These are phyloP conservation scores for Pseudomyrmex sp. DNA, from an alignment of 1,140 invertebrate species.

Conservation along the genomic window DNA sequence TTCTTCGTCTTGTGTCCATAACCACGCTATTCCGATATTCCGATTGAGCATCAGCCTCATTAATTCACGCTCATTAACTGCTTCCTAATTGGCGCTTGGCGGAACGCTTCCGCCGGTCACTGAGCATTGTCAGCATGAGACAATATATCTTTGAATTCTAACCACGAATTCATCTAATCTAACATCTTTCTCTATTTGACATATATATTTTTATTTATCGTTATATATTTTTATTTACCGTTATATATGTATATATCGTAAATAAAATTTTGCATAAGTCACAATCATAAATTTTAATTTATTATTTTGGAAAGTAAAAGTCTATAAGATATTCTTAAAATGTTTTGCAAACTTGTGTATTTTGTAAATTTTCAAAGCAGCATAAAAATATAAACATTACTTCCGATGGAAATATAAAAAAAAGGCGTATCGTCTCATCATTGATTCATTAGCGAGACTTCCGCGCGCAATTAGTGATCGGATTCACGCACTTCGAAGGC, in stretches of 20 bases:
- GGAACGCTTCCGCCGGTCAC: constrained; percentile 1
- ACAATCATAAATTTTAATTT: too few relatives aligned
- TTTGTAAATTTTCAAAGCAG: too few relatives aligned
- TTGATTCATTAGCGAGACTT: constrained; percentile 32
- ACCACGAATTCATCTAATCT: not conserved
- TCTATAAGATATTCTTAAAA: too few relatives aligned
- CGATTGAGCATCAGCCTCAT: constrained; percentile 52
- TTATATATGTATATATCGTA: not conserved
- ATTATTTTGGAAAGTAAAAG: too few relatives aligned
- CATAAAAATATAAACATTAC: too few relatives aligned
- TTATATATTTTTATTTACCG: not conserved
- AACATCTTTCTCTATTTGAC: too few relatives aligned
- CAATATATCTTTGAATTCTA: not conserved
- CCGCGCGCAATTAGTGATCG: constrained; percentile 27
- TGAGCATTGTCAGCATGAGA: not conserved
- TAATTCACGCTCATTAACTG: constrained; percentile 55
- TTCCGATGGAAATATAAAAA: too few relatives aligned
- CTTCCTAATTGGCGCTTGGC: constrained; percentile 41
- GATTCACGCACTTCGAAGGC: constrained; percentile 24
- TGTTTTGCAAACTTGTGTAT: too few relatives aligned
- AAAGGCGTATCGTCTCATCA: constrained; percentile 4
- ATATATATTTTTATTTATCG: not conserved
- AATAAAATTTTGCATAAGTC: too few relatives aligned
- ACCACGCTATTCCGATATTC: constrained; percentile 37
- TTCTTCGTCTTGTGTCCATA: constrained; percentile 21